A percentile compares a stretch with the other conserved stretches of the same genome.
Evolutionary conservation across 2,797 vertebrate genomes (phyloP).

Genomic region (Sebastes vulpes): DNA sequence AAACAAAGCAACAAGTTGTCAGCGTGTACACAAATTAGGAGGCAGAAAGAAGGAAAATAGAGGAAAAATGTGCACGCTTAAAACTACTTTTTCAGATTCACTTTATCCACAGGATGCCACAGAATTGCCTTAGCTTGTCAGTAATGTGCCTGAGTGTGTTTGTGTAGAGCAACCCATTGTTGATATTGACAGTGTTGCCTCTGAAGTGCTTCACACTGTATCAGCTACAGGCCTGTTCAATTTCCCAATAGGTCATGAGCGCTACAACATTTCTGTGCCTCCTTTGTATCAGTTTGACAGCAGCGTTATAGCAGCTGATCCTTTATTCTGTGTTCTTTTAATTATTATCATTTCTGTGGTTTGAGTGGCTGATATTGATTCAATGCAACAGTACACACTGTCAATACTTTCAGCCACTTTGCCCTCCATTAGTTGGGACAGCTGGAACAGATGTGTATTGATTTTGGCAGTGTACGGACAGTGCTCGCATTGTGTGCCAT

Average conservation of each 20-base stretch:
- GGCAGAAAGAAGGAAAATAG: background rate
- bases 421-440: slow-evolving; percentile 39
- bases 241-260: slow-evolving; percentile 45
- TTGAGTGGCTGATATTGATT: slow-evolving; percentile 32
- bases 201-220: slow-evolving; percentile 10
- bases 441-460: slow-evolving; percentile 42
- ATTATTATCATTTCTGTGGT: slow-evolving; percentile 1
- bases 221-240: slow-evolving; percentile 20
- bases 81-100: background rate
- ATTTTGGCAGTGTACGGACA: slow-evolving; percentile 9
- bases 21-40: background rate
- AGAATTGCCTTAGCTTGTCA: background rate
- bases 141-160: background rate
- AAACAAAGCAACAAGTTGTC: slow-evolving; percentile 15
- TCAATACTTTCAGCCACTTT: slow-evolving; percentile 26
- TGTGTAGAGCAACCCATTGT: slow-evolving; percentile 6
- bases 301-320: background rate
- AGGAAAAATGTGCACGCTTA: background rate
- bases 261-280: background rate
- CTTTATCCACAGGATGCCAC: background rate
- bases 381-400: background rate
- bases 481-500: background rate
- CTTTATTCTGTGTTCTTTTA: background rate
- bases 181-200: slow-evolving; percentile 12
- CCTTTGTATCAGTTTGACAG: background rate